Evolutionary conservation across 1,140 invertebrate genomes (phyloP), one percentile per base, ranked within the genome.

Genomic region (Bilobella aurantiaca): DNA sequence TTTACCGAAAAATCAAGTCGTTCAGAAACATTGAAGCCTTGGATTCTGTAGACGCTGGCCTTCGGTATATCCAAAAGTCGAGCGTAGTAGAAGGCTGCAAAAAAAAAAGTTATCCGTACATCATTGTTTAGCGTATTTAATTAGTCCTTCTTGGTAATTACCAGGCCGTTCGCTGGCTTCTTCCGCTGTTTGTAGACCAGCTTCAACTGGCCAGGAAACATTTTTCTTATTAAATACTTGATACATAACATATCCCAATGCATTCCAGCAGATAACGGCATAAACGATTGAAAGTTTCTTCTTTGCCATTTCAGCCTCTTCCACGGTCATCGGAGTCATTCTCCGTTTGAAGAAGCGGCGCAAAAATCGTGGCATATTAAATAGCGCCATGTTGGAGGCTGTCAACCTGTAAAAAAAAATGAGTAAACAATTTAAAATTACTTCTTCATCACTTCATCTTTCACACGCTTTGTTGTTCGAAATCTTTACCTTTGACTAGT

Each of bases 191-290:
- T 84, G 84, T 12, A 83, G 74, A 31, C 84, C 84, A 75, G 83
- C 80, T 69, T 81, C 81, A 68, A 81, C 77, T 2, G 83, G 83
- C 84, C 82, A 85, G 74, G 85, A 83, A 1, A 75, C 76, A 72
- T 82, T 82, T 0, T 84, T 84, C 34, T 78, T 78, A 58, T 8
- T 5, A 53, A 77, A 82, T 5, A 79, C 74, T 73, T 76, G 79
- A 67, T 83, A 85, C 34, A 78, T 63, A 5, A 86, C 80, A 25
- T 84, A 71, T 5, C 83, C 83, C 71, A 86, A 83, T 0, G 83
- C 81, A 77, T 86, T 83, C 83, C 83, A 85, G 18, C 82, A 80
- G 14, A 84, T 29, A 57, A 86, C 69, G 8, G 79, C 80, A 74
- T 86, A 87, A 0, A 75, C 75, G 58, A 84, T 68, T 65, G 83